Evolutionary conservation across 2,888 invertebrate genomes (phyloP), one percentile per base, ranked within the genome.

Genomic region (Hydrotaea diabolus): DNA sequence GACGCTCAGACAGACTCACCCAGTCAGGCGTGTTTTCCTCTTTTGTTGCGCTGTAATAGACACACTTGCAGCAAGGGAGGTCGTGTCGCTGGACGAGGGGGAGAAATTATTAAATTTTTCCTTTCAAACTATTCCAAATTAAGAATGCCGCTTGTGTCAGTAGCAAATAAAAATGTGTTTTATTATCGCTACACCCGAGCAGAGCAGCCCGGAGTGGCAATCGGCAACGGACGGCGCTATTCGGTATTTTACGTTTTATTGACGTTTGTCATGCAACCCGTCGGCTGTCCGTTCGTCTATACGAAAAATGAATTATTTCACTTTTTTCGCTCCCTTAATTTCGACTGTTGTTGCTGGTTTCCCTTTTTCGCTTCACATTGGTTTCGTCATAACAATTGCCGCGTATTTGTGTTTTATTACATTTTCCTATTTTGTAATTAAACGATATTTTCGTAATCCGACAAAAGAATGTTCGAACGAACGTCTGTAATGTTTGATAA

Each of bases 381-480:
- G 66, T 1, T 0, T 66, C n/a, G 49, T n/a, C 13, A 13, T 21
- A 17, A 23, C 46, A 46, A n/a, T 69, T 43, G 39, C 11, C 19
- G 17, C 19, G 69, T 31, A 15, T n/a, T 62, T n/a, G 62, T 66
- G 26, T 69, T 69, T 69, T 69, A 69, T 69, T 69, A 69, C 69
- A 69, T 69, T 69, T 43, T 69, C 46, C 46, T 69, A 69, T 46
- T 69, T 31, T 31, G 31, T 69, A 69, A 69, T 69, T 69, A 69
- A 69, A 69, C 69, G 69, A 69, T 69, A 69, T 69, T 69, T 69
- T 11, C 43, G 69, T 69, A 43, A 69, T 69, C 39, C 69, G n/a
- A 43, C 46, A 11, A 19, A 43, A 69, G 23, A 46, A 69, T 21
- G 39, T 23, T 69, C 46, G 39, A 13, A 39, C 13, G 39, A 31